Evolutionary conservation across 2,113 vertebrate genomes (phyloP).

Genomic region (Ptilorrhoa leucosticta): DNA sequence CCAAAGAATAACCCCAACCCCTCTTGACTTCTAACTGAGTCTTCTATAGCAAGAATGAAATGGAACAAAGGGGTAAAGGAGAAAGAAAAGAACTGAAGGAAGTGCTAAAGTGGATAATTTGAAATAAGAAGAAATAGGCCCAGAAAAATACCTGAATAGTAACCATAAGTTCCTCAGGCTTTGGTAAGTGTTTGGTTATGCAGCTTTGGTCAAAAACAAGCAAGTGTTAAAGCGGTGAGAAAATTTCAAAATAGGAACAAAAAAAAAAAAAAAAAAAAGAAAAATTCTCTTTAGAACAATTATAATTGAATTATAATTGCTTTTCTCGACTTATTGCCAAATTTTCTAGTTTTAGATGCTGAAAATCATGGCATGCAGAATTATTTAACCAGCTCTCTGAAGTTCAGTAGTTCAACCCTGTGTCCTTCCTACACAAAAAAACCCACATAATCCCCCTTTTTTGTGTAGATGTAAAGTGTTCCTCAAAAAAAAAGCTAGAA

Average conservation of each 20-base stretch:
- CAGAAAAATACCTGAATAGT: not conserved
- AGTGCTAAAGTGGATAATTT: not conserved
- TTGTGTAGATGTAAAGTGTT: not conserved
- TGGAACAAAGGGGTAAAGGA: not conserved
- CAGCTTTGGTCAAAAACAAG: not conserved
- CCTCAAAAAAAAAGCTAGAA: not conserved
- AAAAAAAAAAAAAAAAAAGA: not conserved
- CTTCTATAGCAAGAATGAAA: not conserved
- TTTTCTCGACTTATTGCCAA: not conserved
- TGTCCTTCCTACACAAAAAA: not conserved
- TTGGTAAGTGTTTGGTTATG: not conserved
- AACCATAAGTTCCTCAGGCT: not conserved
- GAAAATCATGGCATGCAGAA: not conserved
- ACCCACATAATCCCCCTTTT: not conserved
- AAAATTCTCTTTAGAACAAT: not conserved
- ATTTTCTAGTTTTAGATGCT: not conserved
- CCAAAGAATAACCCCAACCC: not conserved
- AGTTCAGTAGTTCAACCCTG: not conserved
- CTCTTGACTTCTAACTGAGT: not conserved
- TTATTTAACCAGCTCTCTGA: not conserved
- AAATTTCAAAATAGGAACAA: not conserved
- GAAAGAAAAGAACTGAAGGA: not conserved
- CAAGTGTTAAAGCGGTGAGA: not conserved
- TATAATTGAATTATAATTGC: not conserved
- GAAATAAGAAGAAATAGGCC: not conserved